Evolutionary conservation across 2,888 invertebrate genomes (phyloP).

Genomic region (Pemphredon lugubris): DNA sequence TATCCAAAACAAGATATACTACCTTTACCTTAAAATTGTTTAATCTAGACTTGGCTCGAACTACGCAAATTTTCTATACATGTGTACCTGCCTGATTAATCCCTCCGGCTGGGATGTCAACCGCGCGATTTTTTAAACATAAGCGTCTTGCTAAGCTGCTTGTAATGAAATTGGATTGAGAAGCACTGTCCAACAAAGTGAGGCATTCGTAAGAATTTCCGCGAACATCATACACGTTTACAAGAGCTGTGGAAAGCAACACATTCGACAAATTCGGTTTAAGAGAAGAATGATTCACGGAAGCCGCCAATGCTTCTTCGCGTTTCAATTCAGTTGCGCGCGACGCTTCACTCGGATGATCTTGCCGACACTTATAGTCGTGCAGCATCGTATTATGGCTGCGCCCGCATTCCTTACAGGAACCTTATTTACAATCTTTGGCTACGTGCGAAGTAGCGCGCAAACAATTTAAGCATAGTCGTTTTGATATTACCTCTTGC

Average conservation of each 20-base stretch:
- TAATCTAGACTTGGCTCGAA: neutral
- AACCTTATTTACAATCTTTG: neutral
- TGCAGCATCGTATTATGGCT: constrained; percentile 4
- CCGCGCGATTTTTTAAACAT: neutral
- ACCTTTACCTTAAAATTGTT: neutral
- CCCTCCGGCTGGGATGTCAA: neutral
- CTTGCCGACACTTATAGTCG: too few relatives aligned
- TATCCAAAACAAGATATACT: neutral
- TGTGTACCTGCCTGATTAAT: neutral
- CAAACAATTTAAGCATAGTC: constrained; percentile 1
- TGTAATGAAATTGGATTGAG: neutral
- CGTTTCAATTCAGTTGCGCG: too few relatives aligned
- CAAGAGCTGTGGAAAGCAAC: neutral
- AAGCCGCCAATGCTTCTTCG: neutral
- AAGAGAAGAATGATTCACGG: too few relatives aligned
- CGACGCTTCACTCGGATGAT: neutral
- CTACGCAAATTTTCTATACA: neutral
- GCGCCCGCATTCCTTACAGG: neutral
- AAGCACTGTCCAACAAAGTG: neutral
- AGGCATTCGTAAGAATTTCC: neutral
- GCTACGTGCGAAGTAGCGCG: neutral
- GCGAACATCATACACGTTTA: neutral
- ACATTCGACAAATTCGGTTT: neutral
- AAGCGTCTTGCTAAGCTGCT: neutral
- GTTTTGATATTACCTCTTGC: neutral